Evolutionary conservation across 2,113 vertebrate species (phyloP), one percentile per base, ranked within the genome.

Genomic region (Drymodes brunneopygia): DNA sequence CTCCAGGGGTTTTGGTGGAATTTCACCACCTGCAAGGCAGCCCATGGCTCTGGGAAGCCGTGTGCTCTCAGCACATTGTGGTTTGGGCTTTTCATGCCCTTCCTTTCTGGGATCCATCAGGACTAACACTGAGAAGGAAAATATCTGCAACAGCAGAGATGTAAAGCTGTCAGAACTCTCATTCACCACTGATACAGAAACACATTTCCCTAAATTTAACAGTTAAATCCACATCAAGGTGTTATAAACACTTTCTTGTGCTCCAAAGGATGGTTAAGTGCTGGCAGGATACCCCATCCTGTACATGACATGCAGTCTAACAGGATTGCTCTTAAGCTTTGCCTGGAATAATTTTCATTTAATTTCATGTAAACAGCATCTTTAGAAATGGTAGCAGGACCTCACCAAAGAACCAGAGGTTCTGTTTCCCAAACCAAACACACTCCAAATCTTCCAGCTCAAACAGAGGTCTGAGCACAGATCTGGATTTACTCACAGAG

Each of bases 31-130:
- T 70, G 51, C 54, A 61, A 57, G 45, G 45, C 20, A 64, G 4
- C 28, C 38, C 27, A 9, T 0, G 9, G 42, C 66, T 80, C 62
- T 38, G 36, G 44, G 53, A 91, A 38, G 25, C 45, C 61, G 28
- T 0, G 0, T 11, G 12, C 33, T 78, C 50, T 25, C 0, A 0
- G 36, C 36, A 61, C 3, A 1, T 5, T 0, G 0, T 11, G 38
- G 23, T 22, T 77, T 87, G 73, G 23, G 33, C 23, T 84, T 95
- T 71, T 50, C 48, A 23, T 5, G 3, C 8, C 16, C 80, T 70
- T 22, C 35, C 42, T 83, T 62, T 54, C 71, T 45, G 15, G 21
- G 33, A 7, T 54, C 38, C 4, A 2, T 23, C 78, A 62, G 54
- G 54, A 8, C 17, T 69, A 47, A 69, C 0, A 0, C 29, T 29